Conservation (phyloP, 1,140 invertebrate genomes). For the Atta texana region DNA sequence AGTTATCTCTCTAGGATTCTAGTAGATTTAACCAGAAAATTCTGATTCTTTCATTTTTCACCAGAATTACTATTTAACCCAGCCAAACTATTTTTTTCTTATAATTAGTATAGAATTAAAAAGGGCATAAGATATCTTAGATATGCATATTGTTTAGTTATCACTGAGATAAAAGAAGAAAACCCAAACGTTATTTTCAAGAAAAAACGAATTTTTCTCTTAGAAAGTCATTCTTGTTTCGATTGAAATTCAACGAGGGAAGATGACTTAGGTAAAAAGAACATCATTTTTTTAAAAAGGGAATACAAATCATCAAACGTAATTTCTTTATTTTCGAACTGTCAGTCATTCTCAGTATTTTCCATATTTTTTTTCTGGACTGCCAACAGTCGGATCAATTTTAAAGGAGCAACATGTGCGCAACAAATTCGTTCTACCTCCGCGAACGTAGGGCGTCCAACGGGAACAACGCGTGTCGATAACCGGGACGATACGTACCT, state of each 20-base stretch:
- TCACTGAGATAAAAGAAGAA: not conserved
- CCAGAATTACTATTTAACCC: no score
- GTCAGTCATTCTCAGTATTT: not conserved
- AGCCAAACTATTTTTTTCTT: no score
- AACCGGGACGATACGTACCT: constrained; percentile 48
- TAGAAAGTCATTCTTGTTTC: not conserved
- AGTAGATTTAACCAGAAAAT: no score
- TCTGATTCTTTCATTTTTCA: no score
- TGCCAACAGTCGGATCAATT: constrained; percentile 28
- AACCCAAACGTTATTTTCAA: not conserved
- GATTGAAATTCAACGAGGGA: not conserved
- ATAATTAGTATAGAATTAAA: no score
- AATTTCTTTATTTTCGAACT: constrained; percentile 7
- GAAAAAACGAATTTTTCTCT: not conserved
- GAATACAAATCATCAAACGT: not conserved
- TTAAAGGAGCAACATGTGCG: constrained; percentile 62
- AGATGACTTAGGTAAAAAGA: not conserved
- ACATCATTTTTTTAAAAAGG: not conserved
- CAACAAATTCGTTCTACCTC: constrained; percentile 49
- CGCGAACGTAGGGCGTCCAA: constrained; percentile 55
- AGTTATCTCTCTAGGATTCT: no score
- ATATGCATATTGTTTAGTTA: no score
- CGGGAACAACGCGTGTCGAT: constrained; percentile 60
- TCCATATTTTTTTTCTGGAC: constrained; percentile 24
- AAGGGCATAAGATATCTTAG: no score